A percentile compares a stretch with the other conserved stretches of the same genome.
Evolutionary conservation across 2,888 invertebrate genomes (phyloP).

Genomic region (Elmis aenea): DNA sequence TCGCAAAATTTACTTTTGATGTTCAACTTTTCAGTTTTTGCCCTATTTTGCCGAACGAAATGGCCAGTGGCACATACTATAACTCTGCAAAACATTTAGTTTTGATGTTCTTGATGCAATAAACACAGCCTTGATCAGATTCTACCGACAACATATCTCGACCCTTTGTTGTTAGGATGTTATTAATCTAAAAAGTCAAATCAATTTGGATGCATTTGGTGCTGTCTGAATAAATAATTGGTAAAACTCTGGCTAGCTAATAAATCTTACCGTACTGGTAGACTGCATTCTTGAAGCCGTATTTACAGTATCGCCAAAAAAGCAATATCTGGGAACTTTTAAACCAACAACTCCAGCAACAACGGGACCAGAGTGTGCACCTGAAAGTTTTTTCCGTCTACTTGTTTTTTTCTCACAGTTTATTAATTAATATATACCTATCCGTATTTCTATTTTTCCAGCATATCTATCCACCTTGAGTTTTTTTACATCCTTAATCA

Average conservation of each 20-base stretch:
- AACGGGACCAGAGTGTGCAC: constrained; percentile 82
- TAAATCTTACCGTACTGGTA: constrained; percentile 51
- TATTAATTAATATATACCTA: constrained; percentile 46
- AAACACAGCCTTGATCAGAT: no score
- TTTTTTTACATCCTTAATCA: constrained; percentile 61
- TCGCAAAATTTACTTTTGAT: no score
- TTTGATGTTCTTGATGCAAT: no score
- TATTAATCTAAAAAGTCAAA: no score
- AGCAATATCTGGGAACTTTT: constrained; percentile 80
- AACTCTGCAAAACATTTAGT: no score
- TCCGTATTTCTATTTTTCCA: constrained; percentile 55
- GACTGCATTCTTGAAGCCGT: constrained; percentile 88
- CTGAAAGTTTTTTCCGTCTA: constrained; percentile 35
- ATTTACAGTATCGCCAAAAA: constrained; percentile 89
- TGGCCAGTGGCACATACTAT: no score
- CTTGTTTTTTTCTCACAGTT: neutral
- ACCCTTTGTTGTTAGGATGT: no score
- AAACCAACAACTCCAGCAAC: constrained; percentile 84
- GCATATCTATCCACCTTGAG: constrained; percentile 51
- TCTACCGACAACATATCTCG: no score
- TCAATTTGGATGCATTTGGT: no score
- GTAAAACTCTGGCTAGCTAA: neutral
- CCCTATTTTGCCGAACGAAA: neutral
- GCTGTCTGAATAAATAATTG: neutral
- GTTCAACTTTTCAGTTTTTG: neutral